Conservation (phyloP, 2,888 invertebrate species). For the Drosophila vallismaia region DNA sequence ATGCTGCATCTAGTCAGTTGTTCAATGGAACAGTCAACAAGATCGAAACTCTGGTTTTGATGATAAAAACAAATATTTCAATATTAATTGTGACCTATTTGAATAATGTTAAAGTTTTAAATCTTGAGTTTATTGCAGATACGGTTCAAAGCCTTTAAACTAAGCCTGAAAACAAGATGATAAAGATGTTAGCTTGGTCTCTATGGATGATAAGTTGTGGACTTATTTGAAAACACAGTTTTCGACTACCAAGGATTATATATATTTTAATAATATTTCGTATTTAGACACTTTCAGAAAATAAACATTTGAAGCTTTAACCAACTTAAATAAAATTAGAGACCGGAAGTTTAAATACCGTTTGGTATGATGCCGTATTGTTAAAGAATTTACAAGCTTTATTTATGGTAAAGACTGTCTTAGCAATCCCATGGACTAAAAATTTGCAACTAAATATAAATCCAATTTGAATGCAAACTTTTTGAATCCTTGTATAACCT, state of each 20-base stretch:
- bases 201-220: neutral
- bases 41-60: neutral
- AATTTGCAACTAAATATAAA: too few species aligned
- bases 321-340: too few species aligned
- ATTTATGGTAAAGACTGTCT: too few species aligned
- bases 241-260: neutral
- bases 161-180: too few species aligned
- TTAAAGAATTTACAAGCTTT: too few species aligned
- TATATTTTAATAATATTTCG: neutral
- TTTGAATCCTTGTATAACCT: too few species aligned
- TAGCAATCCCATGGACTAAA: too few species aligned
- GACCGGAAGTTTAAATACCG: too few species aligned
- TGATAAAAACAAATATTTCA: neutral
- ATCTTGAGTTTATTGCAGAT: neutral
- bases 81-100: neutral
- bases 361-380: too few species aligned
- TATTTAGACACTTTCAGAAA: neutral
- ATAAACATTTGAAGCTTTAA: too few species aligned
- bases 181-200: too few species aligned
- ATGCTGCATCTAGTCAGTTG: conserved; percentile 85
- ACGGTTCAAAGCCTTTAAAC: neutral
- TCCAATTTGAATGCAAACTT: too few species aligned
- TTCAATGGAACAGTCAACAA: conserved; percentile 81
- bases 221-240: neutral
- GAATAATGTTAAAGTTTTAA: neutral